Percentiles rank a stretch among this genome's conserved stretches.
Conservation (phyloP, 2,797 vertebrate genomes). For the Melanotaenia trifasciata region DNA sequence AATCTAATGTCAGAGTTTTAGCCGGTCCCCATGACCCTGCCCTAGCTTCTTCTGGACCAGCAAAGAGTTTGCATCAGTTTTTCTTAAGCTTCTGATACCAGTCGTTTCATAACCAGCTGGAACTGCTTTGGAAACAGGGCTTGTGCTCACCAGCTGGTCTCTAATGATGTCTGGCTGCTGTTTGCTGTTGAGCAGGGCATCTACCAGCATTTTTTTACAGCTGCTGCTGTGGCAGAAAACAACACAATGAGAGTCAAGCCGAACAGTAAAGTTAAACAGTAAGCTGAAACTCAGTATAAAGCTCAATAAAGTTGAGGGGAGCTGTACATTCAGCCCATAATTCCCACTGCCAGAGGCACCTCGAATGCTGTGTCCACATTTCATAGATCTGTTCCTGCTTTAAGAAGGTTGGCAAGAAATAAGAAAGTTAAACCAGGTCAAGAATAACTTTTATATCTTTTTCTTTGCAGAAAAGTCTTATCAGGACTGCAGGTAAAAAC, state of each 20-base stretch:
- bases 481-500: neutral
- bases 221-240: neutral
- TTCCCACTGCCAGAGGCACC: neutral
- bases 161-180: constrained; percentile 4
- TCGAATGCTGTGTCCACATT: neutral
- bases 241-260: neutral
- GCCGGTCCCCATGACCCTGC: neutral
- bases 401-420: neutral
- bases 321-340: neutral
- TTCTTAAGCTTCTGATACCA: neutral
- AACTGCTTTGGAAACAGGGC: neutral
- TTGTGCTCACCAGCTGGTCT: constrained; percentile 1
- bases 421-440: neutral
- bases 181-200: neutral
- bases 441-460: neutral
- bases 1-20: neutral
- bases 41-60: neutral
- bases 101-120: neutral
- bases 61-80: neutral
- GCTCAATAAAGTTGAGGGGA: neutral
- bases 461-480: constrained; percentile 25
- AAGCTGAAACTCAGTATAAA: neutral
- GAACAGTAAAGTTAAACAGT: neutral
- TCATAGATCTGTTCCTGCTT: neutral
- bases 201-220: neutral